Evolutionary conservation across 2,113 vertebrate genomes (phyloP).

Genomic region (Melanostigma gelatinosum): DNA sequence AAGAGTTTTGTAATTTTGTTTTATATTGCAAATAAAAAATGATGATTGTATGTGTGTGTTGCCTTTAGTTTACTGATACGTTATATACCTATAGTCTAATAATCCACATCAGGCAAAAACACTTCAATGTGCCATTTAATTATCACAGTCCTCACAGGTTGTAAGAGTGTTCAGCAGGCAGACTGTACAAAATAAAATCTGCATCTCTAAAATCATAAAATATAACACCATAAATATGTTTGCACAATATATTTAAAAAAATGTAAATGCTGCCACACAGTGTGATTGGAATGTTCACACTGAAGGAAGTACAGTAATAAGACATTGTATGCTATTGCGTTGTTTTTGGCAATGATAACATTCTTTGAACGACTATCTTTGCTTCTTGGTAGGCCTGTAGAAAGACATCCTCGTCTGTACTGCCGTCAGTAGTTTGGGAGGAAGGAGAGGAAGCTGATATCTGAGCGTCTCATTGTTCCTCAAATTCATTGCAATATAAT

Average conservation of each 20-base stretch:
- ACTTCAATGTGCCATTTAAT: conserved; percentile 50
- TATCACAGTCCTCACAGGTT: conserved; percentile 9
- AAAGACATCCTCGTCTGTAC: conserved; percentile 89
- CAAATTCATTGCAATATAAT: conserved; percentile 89
- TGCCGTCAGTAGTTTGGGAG: conserved; percentile 85
- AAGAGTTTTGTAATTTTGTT: conserved; percentile 3
- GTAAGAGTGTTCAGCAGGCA: neutral
- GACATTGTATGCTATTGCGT: neutral
- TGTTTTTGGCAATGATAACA: conserved; percentile 20
- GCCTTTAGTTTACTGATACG: neutral
- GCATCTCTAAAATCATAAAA: conserved; percentile 46
- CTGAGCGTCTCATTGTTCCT: conserved; percentile 71
- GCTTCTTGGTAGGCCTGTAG: conserved; percentile 84
- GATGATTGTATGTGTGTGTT: neutral
- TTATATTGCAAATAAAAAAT: conserved; percentile 29
- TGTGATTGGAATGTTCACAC: conserved; percentile 5
- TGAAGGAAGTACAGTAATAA: conserved; percentile 27
- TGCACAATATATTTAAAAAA: conserved; percentile 33
- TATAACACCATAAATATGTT: conserved; percentile 37
- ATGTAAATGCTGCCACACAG: neutral
- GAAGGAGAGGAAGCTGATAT: conserved; percentile 86
- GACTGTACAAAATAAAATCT: conserved; percentile 52
- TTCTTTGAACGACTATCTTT: conserved; percentile 14
- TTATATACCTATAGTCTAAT: neutral
- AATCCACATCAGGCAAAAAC: conserved; percentile 16